Base-by-base conservation (phyloP, 2,888 invertebrate species). In the Catocala nupta region DNA sequence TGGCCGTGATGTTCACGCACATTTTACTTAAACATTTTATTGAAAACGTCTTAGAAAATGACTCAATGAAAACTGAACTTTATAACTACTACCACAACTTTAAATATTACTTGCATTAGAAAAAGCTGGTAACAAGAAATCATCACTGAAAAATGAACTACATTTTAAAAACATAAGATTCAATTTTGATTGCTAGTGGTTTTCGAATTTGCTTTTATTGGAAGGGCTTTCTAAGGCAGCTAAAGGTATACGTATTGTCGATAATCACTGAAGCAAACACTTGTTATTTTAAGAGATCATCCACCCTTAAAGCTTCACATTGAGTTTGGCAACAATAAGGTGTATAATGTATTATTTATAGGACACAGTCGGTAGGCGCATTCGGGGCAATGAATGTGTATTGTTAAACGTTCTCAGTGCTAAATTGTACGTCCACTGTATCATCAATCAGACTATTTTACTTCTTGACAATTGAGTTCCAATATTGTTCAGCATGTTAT, bases 261-360 rank as follows among this genome's bases (percentile, higher is more conserved):
- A 88, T 94, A 94, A 94, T 94, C 94, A 93, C 89, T 93, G 92
- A 93, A 94, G 94, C 94, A 94, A 94, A 94, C 94, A 94, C 94
- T 94, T 94, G 94, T 94, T 94, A 94, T 94, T 94, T 94, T 93
- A 93, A 93, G 93, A 92, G 94, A 94, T 94, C 94, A 94, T 93
- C 94, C 92, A 92, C 86, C 93, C 91, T 90, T 91, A 91, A 91
- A 88, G 93, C 86, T 88, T 88, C 82, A 81, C 89, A 89, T 90
- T 90, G 87, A 88, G 85, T 81, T 84, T 80, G 83, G 69, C 79
- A 88, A 93, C 92, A 93, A 92, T 85, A 85, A 89, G 84, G 88
- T 90, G 90, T 90, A 91, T 93, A 92, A 92, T 91, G 92, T 91
- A 93, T 93, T 93, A 94, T 94, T 93, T 93, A 94, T 92, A 91